Conservation (phyloP, 30 jellyfish, hydroid and myxozoan genomes). For the Cassiopea andromeda region DNA sequence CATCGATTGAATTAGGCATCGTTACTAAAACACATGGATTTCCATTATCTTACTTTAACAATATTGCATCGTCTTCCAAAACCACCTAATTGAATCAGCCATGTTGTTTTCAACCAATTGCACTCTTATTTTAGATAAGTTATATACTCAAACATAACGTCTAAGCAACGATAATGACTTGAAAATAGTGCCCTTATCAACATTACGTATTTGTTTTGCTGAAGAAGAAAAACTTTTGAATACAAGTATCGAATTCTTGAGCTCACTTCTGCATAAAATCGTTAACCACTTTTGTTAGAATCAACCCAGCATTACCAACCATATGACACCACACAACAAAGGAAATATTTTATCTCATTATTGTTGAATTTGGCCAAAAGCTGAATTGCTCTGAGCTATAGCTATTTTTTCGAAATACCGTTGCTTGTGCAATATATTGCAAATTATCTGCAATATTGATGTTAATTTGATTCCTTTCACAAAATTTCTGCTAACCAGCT, state of each 20-base stretch:
- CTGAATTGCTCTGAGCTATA: too few relatives aligned
- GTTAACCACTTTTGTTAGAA: too few relatives aligned
- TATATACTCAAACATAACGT: neutral
- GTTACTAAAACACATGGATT: slow-evolving; percentile 7
- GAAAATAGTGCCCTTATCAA: neutral
- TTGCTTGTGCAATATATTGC: too few relatives aligned
- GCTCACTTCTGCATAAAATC: neutral
- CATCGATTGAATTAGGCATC: neutral
- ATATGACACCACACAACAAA: neutral
- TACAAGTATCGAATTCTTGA: neutral
- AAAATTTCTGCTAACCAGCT: too few relatives aligned
- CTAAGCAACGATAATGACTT: neutral
- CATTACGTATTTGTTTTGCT: neutral
- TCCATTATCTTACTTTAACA: neutral
- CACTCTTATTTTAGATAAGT: neutral
- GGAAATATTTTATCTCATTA: too few relatives aligned
- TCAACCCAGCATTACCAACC: neutral
- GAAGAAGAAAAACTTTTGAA: neutral
- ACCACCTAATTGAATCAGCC: slow-evolving; percentile 3
- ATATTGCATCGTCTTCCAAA: neutral
- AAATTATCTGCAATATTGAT: too few relatives aligned
- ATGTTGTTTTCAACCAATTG: slow-evolving; percentile 7
- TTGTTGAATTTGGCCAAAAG: too few relatives aligned
- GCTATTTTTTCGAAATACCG: too few relatives aligned
- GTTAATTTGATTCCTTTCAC: too few relatives aligned